Evolutionary conservation across 35 echinoderm and acorn worm genomes (phyloP).

Genomic region (Amphiura filiformis): DNA sequence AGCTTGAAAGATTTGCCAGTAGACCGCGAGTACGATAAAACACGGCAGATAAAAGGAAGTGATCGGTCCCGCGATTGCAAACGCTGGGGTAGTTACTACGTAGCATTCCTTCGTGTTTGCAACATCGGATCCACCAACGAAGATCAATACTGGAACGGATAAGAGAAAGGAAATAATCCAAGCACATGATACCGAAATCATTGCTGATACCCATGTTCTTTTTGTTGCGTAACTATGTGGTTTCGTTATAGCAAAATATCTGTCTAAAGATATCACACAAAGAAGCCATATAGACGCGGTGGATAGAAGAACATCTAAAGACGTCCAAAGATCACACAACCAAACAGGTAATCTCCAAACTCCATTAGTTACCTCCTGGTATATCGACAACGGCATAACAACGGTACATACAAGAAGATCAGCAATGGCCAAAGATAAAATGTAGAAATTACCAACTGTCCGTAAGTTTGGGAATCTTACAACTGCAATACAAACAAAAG

Average conservation of each 20-base stretch:
- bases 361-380: constrained; percentile 24
- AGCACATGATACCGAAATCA: constrained; percentile 38
- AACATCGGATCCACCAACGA: constrained; percentile 4
- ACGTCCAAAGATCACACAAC: constrained; percentile 60
- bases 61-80: constrained; percentile 3
- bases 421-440: constrained; percentile 73
- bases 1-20: constrained; percentile 39
- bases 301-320: constrained; percentile 51
- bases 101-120: not conserved
- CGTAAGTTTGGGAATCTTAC: constrained; percentile 43
- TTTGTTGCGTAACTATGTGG: constrained; percentile 62
- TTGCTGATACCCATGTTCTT: constrained; percentile 42
- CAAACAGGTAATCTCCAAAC: constrained; percentile 38
- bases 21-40: constrained; percentile 48
- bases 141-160: constrained; percentile 36
- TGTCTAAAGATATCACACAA: constrained; percentile 67
- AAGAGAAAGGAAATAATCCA: constrained; percentile 47
- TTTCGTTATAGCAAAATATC: constrained; percentile 65
- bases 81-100: constrained; percentile 8
- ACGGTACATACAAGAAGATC: constrained; percentile 53
- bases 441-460: constrained; percentile 58
- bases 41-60: constrained; percentile 53
- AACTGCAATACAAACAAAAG: constrained; percentile 62
- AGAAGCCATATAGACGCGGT: constrained; percentile 72
- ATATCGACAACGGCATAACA: constrained; percentile 52